Percentiles rank a stretch among this genome's conserved stretches.
phyloP scores from a whole-genome alignment of 2,888 invertebrate species.

The Sinelater perroti region DNA sequence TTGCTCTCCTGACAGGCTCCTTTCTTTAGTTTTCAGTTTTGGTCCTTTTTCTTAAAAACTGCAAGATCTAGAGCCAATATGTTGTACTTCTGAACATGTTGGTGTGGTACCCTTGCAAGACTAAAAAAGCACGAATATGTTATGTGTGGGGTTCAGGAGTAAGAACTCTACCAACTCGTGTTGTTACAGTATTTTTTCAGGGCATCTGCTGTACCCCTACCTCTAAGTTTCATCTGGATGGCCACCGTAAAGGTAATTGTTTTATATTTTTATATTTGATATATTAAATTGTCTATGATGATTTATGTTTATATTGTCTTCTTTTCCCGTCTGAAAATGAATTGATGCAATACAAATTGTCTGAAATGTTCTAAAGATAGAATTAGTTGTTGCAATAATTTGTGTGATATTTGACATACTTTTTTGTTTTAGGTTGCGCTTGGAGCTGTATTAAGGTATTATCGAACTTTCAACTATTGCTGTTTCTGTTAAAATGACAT shows the following conservation, averaged over 20 bases:
- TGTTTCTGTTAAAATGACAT: too few species aligned
- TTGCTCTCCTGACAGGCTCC: too few species aligned
- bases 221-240: background rate
- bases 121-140: background rate
- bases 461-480: too few species aligned
- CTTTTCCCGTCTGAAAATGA: slow-evolving; percentile 14
- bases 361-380: background rate
- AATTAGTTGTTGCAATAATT: too few species aligned
- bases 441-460: too few species aligned
- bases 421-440: too few species aligned
- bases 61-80: slow-evolving; percentile 12
- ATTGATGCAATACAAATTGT: background rate
- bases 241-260: background rate
- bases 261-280: background rate
- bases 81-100: slow-evolving; percentile 5
- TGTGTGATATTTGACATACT: too few species aligned
- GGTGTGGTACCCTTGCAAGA: slow-evolving; percentile 14
- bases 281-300: background rate
- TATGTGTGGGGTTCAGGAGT: background rate
- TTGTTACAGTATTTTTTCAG: background rate
- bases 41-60: too few species aligned
- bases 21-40: too few species aligned
- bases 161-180: background rate
- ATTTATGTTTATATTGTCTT: slow-evolving; percentile 10
- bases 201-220: background rate